A percentile compares a stretch with the other conserved stretches of the same genome.
Conservation (phyloP, 2,113 vertebrate species). For the Onychostoma macrolepis region DNA sequence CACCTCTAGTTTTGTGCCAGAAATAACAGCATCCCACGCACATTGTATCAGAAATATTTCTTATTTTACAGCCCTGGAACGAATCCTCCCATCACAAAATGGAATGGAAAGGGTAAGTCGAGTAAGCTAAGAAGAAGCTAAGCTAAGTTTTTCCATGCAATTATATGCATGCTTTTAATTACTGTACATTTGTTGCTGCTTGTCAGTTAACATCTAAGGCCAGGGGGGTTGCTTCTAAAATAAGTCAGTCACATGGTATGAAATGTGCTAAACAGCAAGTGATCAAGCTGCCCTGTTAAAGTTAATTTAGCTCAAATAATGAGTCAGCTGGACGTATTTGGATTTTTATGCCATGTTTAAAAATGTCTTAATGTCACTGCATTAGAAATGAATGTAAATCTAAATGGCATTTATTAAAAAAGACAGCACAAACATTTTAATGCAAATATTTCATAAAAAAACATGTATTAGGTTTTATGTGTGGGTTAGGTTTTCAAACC, state of each 20-base stretch:
- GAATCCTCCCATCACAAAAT: neutral
- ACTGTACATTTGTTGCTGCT: neutral
- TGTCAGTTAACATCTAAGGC: neutral
- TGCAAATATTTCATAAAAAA: neutral
- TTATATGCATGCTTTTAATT: neutral
- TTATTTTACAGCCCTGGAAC: neutral
- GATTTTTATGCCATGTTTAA: neutral
- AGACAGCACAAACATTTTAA: neutral
- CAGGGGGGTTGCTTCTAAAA: neutral
- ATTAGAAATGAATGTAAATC: neutral
- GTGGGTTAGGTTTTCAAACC: neutral
- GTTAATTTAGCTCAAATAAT: neutral
- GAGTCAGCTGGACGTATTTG: neutral
- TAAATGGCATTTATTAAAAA: neutral
- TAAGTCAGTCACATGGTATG: neutral
- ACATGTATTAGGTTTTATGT: neutral
- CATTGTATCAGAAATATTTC: neutral
- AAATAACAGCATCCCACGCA: neutral
- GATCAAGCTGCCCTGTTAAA: neutral
- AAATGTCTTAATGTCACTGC: neutral
- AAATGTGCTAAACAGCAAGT: neutral
- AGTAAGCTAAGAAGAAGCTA: neutral
- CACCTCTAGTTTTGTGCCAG: neutral
- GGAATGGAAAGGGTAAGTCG: neutral
- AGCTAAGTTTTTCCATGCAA: neutral